Evolutionary conservation across 2,113 vertebrate genomes (phyloP), one percentile per base, ranked within the genome.

Genomic region (Stictonetta naevosa): DNA sequence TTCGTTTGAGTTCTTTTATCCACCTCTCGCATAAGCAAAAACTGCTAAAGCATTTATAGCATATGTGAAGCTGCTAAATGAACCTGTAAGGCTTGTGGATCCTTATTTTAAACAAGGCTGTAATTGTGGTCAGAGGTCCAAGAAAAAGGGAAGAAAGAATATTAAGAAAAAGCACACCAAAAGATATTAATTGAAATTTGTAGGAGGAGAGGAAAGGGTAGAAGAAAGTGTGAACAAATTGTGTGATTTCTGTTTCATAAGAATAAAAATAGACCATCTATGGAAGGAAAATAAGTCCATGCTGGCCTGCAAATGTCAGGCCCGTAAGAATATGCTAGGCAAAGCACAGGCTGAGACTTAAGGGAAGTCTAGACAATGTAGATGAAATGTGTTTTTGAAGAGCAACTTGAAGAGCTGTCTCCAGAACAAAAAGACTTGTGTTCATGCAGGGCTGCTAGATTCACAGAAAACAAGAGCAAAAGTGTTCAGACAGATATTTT

Each of bases 391-490:
- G 8, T 38, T 77, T 86, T 73, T 29, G 26, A 40, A 40, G 67
- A 78, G 28, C 59, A 58, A 16, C 22, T 14, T 34, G 42, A 64
- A 64, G 36, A 69, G 33, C 23, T 34, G 34, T 42, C 38, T 21
- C 28, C 48, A 42, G 33, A 81, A 26, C n/a, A 71, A 42, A 42
- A 21, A 36, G 31, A 16, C 1, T 0, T 13, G 8, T 48, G 56
- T 72, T 75, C 1, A 1, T 66, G n/a, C 31, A 48, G 50, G 52
- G 11, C 42, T 3, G 2, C 0, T 0, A 40, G 17, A 46, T 46
- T 38, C 42, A 53, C 10, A 48, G 59, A 33, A 78, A 80, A 34
- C 6, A 53, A 9, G 7, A 58, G 3, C 14, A 40, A 73, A 83
- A 78, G 8, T 0, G 0, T 2, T 2, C 31, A 44, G 38, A 6